Base-by-base conservation (phyloP, 2,797 vertebrate genomes). In the Crocidura indochinensis region DNA sequence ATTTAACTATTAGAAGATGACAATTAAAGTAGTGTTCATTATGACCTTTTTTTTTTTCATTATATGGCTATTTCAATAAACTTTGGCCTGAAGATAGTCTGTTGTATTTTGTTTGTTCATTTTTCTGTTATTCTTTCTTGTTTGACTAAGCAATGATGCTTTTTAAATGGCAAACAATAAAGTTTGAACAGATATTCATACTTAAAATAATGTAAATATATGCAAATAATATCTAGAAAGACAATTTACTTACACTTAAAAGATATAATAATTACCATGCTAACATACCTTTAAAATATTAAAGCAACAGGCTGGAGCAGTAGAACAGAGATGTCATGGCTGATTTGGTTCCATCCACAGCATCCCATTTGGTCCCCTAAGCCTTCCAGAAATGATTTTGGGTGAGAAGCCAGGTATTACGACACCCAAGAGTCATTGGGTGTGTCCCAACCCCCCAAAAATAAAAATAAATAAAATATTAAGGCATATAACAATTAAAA, bases 131-230 rank as follows among this genome's bases (percentile, higher is more conserved):
- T 60, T 73, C 31, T 49, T 92, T 92, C 38, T 64, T 24, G 14
- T 86, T 84, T 90, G 22, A 69, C 19, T 88, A 78, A 86, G 3
- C 27, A 64, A 2, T 26, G 60, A 67, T 87, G 9, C 79, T 62
- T 79, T 38, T 87, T 73, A 71, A 87, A 51, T 2, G 69, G 22
- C 47, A 27, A 31, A 72, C 22, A 56, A 67, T 72, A 15, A 65
- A 60, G 56, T 80, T 38, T 72, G 24, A 83, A 49, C 19, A 82
- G 22, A 68, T 77, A 5, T 17, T 0, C 4, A 38, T 24, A 19
- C 1, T 26, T 77, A 4, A 76, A 78, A 88, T 38, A 73, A 15
- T 3, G 72, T 85, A 9, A 0, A 17, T 72, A 68, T 22, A 12
- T n/a, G 11, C 60, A 38, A 38, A 38, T 2, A 65, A 44, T 46